Base-by-base conservation (phyloP, 2,888 invertebrate species). In the Quadriops clusia region DNA sequence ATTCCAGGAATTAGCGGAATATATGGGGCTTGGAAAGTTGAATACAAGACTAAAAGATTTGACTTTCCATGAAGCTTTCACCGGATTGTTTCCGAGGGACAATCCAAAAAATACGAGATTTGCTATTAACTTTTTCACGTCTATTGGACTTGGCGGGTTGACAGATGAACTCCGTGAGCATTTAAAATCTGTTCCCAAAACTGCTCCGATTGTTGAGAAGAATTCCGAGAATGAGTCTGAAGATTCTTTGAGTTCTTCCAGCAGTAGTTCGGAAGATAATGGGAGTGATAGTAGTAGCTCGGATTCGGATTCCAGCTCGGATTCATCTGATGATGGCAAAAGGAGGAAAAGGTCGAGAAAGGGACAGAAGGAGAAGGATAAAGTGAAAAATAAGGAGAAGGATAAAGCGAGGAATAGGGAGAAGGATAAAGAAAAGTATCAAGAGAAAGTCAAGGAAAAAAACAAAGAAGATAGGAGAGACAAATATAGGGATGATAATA, bases 81-180 rank as follows among this genome's bases (percentile, higher is more conserved):
- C 77, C 17, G 95, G 97, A 0, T 61, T 99, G 3, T 90, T 99
- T 59, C 97, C 98, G 0, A 70, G 89, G 32, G 93, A 97, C 54
- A 87, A 94, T 65, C 95, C 97, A 0, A 79, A 87, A 53, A 91
- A 97, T 56, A 94, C 95, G 0, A 68, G 97, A 50, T 98, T 98
- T 64, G 85, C 97, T 0, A 97, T 98, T 28, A 95, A 95, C 55
- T 95, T 94, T 64, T 95, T 95, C 59, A 94, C 94, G 0, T 87
- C 91, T 0, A 94, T 94, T 52, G 94, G 97, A 45, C 70, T 98
- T 31, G 97, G 97, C 33, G 95, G 94, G 1, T 65, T 98, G 2
- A 98, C 97, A 0, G 91, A 93, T 62, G 91, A 90, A 49, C 61
- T 93, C 22, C 64, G 91, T 34, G 87, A 89, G 49, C 89, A 90